Base-by-base conservation (phyloP, 2,113 vertebrate species). In the Castor canadensis region DNA sequence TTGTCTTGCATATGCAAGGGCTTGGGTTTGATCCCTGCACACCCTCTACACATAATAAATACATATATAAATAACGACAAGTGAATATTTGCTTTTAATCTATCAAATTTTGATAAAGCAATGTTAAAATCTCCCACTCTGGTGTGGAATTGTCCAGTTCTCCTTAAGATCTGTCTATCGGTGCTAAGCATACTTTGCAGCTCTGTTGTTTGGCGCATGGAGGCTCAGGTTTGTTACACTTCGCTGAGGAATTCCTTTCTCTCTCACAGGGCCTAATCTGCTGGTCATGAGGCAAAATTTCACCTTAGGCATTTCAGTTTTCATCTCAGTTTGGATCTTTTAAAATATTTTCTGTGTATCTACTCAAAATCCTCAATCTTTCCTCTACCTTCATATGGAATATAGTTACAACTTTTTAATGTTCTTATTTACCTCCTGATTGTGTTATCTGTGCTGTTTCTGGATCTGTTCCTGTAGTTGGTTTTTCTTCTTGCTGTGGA, bases 381-480 rank as follows among this genome's bases (percentile, higher is more conserved):
- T 85, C 17, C 54, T 66, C 54, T 82, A 60, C 40, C 30, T 71
- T 89, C 71, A 80, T 35, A 43, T 6, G 32, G 43, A 73, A 52
- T 79, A 71, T 58, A 76, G 10, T 85, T 88, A 81, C 9, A 80
- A 38, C 26, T 32, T 80, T 83, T 72, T 62, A 19, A 38, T 80
- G 66, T 69, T 84, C 52, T 91, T 91, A 19, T 75, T 60, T 85
- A 32, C 17, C n/a, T n/a, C n/a, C 3, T 52, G 75, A 84, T 91
- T 93, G 38, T 84, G 45, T 94, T 35, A 73, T 80, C 76, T 80
- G 12, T 72, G 35, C 28, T 89, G 4, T 89, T 86, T 92, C 67
- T 89, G 69, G 67, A 45, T 76, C n/a, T 89, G 30, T 75, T 92
- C 87, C 43, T 52, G 58, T 38, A 40, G 58, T 73, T 22, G 75